Conservation (phyloP, 1,140 invertebrate species). For the Oppia nitens region DNA sequence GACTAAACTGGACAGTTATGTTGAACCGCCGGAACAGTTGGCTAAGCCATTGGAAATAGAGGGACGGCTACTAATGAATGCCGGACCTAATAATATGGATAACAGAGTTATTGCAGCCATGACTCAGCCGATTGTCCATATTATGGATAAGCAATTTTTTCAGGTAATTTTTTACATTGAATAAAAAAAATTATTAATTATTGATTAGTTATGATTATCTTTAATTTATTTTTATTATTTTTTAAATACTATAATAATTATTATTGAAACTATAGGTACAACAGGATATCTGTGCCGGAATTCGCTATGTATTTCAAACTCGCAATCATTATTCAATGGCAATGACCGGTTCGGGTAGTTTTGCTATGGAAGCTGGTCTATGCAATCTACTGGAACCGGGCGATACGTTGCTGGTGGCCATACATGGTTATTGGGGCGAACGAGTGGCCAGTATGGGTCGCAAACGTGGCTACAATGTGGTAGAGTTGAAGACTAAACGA, state of each 20-base stretch:
- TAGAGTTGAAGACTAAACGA: too few relatives aligned
- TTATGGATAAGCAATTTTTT: conserved; percentile 49
- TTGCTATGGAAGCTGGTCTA: conserved; percentile 61
- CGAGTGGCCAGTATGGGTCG: conserved; percentile 49
- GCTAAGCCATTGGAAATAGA: conserved; percentile 41
- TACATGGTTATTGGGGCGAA: conserved; percentile 64
- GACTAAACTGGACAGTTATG: too few relatives aligned
- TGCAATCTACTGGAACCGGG: conserved; percentile 57
- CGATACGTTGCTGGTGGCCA: conserved; percentile 51
- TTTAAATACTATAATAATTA: too few relatives aligned
- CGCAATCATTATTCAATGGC: conserved; percentile 55
- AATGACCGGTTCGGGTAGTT: conserved; percentile 57
- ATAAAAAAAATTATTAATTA: too few relatives aligned
- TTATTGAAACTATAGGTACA: too few relatives aligned
- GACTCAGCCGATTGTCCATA: conserved; percentile 44
- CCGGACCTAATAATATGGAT: conserved; percentile 54
- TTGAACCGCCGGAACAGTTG: too few relatives aligned
- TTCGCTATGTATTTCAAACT: conserved; percentile 71
- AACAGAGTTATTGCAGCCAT: conserved; percentile 42
- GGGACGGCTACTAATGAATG: conserved; percentile 47
- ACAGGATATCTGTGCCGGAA: conserved; percentile 57
- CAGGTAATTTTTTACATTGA: too few relatives aligned
- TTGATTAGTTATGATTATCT: too few relatives aligned
- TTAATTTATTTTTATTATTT: too few relatives aligned
- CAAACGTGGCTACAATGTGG: conserved; percentile 32